Conservation (phyloP, 2,113 vertebrate genomes). For the Megaceryle torquata region DNA sequence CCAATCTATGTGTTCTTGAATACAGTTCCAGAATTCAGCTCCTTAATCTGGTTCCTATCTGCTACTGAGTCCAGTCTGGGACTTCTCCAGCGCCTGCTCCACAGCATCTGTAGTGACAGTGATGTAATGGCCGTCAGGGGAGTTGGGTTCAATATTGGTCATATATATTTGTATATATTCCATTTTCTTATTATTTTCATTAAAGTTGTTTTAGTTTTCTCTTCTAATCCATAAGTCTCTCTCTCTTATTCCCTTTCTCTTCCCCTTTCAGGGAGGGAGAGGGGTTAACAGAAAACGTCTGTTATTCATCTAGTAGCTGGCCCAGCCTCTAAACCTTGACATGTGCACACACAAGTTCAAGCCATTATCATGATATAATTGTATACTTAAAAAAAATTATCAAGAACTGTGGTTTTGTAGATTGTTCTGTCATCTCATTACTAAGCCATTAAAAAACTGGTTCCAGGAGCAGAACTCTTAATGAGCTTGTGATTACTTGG, state of each 20-base stretch:
- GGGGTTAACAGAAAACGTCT: not conserved
- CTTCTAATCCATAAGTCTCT: not conserved
- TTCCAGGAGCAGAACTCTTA: not conserved
- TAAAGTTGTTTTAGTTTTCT: not conserved
- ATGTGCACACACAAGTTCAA: not conserved
- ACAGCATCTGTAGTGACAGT: not conserved
- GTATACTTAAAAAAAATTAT: not conserved
- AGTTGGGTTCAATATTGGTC: not conserved
- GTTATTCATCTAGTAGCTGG: not conserved
- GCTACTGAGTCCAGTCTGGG: not conserved
- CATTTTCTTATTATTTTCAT: not conserved
- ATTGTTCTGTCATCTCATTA: not conserved
- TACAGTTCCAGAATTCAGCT: not conserved
- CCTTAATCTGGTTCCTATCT: not conserved
- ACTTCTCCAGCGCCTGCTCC: not conserved
- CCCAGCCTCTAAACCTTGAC: not conserved
- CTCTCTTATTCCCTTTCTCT: not conserved
- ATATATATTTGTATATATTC: not conserved
- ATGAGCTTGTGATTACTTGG: constrained; percentile 1
- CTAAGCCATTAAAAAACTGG: not conserved
- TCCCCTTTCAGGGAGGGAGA: not conserved
- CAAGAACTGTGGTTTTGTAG: not conserved
- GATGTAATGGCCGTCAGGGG: not conserved
- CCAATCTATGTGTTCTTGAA: not conserved
- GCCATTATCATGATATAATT: not conserved